phyloP scores from a whole-genome alignment of 1,140 invertebrate genomes.

The Habropoda laboriosa region DNA sequence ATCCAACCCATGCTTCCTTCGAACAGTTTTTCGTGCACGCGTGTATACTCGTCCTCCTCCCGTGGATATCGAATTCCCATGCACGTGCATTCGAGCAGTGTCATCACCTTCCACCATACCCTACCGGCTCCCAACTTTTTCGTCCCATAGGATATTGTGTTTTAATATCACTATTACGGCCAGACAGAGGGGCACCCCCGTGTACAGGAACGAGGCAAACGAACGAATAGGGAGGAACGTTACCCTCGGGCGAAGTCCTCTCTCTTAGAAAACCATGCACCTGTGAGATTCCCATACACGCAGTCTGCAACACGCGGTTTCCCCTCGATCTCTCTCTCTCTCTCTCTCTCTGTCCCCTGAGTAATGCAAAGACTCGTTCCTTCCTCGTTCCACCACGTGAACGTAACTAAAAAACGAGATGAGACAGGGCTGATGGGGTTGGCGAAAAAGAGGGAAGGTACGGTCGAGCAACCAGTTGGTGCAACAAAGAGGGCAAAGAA shows the following conservation, averaged over 20 bases:
- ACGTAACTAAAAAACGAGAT: conserved; percentile 35
- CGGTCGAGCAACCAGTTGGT: conserved; percentile 46
- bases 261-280: conserved; percentile 76
- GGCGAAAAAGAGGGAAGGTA: background rate
- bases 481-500: conserved; percentile 66
- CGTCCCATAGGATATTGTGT: conserved; percentile 75
- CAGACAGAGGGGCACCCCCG: conserved; percentile 46
- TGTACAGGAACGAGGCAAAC: background rate
- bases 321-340: conserved; percentile 61
- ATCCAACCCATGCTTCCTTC: conserved; percentile 40
- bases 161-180: conserved; percentile 78
- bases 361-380: no score
- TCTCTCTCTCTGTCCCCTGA: conserved; percentile 22
- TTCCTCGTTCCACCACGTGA: background rate
- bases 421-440: background rate
- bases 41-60: background rate
- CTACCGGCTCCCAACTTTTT: conserved; percentile 63
- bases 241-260: conserved; percentile 49
- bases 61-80: conserved; percentile 78
- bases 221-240: conserved; percentile 49
- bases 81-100: conserved; percentile 79
- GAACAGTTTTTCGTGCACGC: conserved; percentile 10
- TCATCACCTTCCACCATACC: conserved; percentile 75
- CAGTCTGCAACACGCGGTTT: conserved; percentile 53
- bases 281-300: conserved; percentile 81